These are phyloP conservation scores for Epistrophe grossulariae DNA, from an alignment of 2,888 invertebrate species.

Conservation along the genomic window DNA sequence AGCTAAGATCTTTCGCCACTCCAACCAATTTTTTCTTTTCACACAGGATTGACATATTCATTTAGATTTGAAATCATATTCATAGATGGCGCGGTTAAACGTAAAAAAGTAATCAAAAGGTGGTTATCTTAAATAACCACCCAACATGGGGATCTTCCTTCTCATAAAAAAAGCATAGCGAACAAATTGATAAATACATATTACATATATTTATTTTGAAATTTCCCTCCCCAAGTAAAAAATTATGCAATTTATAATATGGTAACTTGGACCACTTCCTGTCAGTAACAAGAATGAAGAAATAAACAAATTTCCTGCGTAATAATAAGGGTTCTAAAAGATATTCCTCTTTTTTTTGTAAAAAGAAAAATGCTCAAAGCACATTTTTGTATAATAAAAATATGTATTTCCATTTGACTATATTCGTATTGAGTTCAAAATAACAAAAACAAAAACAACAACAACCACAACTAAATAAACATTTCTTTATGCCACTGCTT, in stretches of 20 bases:
- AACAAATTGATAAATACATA: too few relatives aligned
- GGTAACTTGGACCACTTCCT: constrained; percentile 1
- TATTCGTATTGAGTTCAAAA: constrained; percentile 31
- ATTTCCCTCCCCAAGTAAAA: too few relatives aligned
- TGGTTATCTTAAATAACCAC: too few relatives aligned
- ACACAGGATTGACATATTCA: too few relatives aligned
- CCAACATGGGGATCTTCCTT: too few relatives aligned
- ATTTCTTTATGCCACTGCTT: not conserved
- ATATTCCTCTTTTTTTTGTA: not conserved
- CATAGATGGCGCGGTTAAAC: too few relatives aligned
- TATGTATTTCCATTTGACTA: constrained; percentile 3
- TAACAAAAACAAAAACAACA: constrained; percentile 16
- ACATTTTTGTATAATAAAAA: constrained; percentile 9
- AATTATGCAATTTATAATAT: not conserved
- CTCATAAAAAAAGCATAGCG: too few relatives aligned
- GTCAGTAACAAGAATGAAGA: constrained; percentile 4
- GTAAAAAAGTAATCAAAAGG: too few relatives aligned
- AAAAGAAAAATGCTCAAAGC: constrained; percentile 6
- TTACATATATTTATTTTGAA: too few relatives aligned
- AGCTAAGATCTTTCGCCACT: too few relatives aligned
- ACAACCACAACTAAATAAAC: constrained; percentile 19
- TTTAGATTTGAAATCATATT: too few relatives aligned
- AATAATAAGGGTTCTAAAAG: constrained; percentile 21
- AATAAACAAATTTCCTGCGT: not conserved
- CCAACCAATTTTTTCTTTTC: too few relatives aligned